Evolutionary conservation across 2,113 vertebrate species (phyloP).

Genomic region (Rhinolophus sinicus): DNA sequence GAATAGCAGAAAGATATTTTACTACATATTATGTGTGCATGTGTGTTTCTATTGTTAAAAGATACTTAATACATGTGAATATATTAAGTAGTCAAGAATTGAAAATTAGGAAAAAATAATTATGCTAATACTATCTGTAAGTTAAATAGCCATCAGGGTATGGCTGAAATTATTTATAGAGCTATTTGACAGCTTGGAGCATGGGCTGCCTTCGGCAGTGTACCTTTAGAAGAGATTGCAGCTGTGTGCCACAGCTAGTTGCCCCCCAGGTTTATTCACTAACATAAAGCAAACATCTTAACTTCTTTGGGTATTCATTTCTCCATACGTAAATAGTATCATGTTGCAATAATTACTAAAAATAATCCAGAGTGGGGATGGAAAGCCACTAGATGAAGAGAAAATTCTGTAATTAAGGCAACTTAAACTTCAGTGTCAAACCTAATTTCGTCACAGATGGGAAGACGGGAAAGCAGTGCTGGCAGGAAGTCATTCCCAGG

Average conservation of each 20-base stretch:
- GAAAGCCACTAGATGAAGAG: constrained; percentile 9
- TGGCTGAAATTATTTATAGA: neutral
- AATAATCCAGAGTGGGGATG: neutral
- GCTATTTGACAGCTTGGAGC: neutral
- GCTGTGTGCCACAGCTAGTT: neutral
- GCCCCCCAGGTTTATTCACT: neutral
- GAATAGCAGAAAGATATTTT: neutral
- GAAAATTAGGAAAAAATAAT: constrained; percentile 2
- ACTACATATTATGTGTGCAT: neutral
- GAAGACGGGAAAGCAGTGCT: neutral
- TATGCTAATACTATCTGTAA: neutral
- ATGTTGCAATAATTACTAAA: constrained; percentile 18
- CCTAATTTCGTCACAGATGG: neutral
- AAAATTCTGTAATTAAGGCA: constrained; percentile 23
- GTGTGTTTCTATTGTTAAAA: neutral
- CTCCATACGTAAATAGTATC: neutral
- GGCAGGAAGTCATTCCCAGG: neutral
- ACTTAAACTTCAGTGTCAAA: constrained; percentile 10
- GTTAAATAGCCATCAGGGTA: neutral
- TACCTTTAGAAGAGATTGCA: neutral
- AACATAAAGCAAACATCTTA: constrained; percentile 19
- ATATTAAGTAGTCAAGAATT: constrained; percentile 21
- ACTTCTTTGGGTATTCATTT: neutral
- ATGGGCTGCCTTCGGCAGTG: neutral
- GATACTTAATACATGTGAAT: neutral